phyloP scores from a whole-genome alignment of 2,113 vertebrate species.

The Centropus unirufus region DNA sequence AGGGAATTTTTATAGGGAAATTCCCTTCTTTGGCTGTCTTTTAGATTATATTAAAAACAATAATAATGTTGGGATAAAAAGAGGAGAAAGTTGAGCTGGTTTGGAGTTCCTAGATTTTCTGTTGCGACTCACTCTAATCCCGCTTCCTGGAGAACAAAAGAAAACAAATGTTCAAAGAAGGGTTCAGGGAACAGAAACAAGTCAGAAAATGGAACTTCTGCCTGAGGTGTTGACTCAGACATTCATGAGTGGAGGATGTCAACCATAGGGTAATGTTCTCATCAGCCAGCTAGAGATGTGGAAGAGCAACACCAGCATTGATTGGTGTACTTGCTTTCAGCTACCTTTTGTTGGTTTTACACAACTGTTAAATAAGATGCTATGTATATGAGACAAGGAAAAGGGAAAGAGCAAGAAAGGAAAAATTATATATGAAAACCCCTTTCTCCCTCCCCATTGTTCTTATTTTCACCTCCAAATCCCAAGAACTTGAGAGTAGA shows the following conservation, averaged over 20 bases:
- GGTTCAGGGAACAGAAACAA: not conserved
- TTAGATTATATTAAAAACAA: not conserved
- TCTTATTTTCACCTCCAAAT: not conserved
- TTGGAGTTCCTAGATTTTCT: not conserved
- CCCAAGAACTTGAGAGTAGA: not conserved
- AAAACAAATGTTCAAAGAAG: not conserved
- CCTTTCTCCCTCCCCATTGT: too few species aligned
- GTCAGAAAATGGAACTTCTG: not conserved
- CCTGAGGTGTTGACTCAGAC: not conserved
- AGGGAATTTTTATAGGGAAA: not conserved
- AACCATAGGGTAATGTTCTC: not conserved
- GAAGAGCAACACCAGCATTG: not conserved
- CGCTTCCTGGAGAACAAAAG: not conserved
- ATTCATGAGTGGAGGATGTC: not conserved
- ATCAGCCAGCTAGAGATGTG: not conserved
- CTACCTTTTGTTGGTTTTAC: not conserved
- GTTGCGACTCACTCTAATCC: not conserved
- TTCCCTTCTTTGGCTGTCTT: not conserved
- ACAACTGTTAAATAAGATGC: not conserved
- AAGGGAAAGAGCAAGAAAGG: not conserved
- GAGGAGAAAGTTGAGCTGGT: not conserved
- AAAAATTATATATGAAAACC: accelerated
- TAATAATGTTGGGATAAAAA: not conserved
- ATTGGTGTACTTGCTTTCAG: not conserved
- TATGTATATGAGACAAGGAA: not conserved